A percentile compares a stretch with the other conserved stretches of the same genome.
Evolutionary conservation across 2,113 vertebrate species (phyloP).

Genomic region (Parotia lawesii): DNA sequence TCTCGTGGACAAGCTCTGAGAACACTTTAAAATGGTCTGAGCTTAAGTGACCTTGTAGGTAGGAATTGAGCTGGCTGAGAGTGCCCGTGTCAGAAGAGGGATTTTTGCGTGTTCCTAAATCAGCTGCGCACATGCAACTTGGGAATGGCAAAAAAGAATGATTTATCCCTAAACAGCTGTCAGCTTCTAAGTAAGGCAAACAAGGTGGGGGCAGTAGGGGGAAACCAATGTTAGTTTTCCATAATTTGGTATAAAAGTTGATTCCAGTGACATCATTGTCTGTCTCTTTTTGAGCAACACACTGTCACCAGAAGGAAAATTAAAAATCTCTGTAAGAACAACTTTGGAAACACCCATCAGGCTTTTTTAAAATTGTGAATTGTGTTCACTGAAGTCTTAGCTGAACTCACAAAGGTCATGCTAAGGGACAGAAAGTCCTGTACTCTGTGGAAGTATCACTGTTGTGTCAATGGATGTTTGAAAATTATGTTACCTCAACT

Average conservation of each 20-base stretch:
- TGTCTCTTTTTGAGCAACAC: not conserved
- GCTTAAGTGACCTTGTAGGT: not conserved
- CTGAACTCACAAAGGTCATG: not conserved
- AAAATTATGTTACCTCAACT: not conserved
- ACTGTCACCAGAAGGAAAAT: not conserved
- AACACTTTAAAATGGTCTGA: not conserved
- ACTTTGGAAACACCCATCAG: not conserved
- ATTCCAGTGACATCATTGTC: not conserved
- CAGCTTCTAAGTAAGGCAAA: not conserved
- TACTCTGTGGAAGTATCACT: not conserved
- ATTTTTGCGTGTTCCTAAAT: fast-evolving
- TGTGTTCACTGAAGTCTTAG: not conserved
- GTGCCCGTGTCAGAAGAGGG: not conserved
- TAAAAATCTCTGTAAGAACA: not conserved
- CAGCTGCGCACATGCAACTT: fast-evolving
- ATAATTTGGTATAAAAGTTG: not conserved
- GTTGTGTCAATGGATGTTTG: not conserved
- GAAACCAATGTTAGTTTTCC: not conserved
- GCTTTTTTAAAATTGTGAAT: not conserved
- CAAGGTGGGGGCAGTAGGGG: not conserved
- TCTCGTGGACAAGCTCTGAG: not conserved
- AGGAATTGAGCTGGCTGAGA: not conserved
- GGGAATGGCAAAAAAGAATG: not conserved
- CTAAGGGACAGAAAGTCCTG: not conserved
- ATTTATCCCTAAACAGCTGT: not conserved